Evolutionary conservation across 2,797 vertebrate genomes (phyloP).

Genomic region (Hyperoplus immaculatus): DNA sequence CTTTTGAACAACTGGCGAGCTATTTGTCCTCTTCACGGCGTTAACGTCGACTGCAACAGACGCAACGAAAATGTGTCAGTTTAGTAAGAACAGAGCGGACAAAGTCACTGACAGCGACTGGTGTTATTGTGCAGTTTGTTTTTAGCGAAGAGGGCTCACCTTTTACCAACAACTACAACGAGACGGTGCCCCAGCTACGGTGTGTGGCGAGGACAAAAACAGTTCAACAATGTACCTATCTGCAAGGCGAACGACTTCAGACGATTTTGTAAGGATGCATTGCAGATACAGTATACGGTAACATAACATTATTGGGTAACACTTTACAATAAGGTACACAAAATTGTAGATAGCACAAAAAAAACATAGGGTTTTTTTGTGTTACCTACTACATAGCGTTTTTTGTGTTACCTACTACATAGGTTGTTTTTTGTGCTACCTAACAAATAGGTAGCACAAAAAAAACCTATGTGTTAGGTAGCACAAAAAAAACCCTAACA

Average conservation of each 20-base stretch:
- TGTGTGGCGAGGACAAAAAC: slow-evolving; percentile 42
- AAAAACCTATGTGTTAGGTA: no score
- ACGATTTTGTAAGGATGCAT: not conserved
- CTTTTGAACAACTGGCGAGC: not conserved
- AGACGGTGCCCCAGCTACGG: slow-evolving; percentile 60
- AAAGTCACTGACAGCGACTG: slow-evolving; percentile 40
- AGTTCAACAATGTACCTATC: rapidly evolving
- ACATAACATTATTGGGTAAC: not conserved
- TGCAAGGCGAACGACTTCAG: not conserved
- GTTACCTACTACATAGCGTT: no score
- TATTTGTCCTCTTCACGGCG: not conserved
- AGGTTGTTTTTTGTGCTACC: no score
- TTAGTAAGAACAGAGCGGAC: rapidly evolving
- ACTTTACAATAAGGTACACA: no score
- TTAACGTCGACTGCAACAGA: not conserved
- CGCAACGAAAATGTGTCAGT: not conserved
- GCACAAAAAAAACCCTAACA: no score
- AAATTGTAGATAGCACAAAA: no score
- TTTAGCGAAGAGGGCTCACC: slow-evolving; percentile 17
- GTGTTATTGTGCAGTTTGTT: slow-evolving; percentile 13
- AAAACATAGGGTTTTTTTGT: no score
- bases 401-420: no score
- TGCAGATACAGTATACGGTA: not conserved
- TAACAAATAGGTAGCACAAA: no score
- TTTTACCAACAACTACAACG: slow-evolving; percentile 44